These are phyloP conservation scores for Ophion obscuratus DNA, from an alignment of 2,888 invertebrate genomes.

Conservation along the genomic window DNA sequence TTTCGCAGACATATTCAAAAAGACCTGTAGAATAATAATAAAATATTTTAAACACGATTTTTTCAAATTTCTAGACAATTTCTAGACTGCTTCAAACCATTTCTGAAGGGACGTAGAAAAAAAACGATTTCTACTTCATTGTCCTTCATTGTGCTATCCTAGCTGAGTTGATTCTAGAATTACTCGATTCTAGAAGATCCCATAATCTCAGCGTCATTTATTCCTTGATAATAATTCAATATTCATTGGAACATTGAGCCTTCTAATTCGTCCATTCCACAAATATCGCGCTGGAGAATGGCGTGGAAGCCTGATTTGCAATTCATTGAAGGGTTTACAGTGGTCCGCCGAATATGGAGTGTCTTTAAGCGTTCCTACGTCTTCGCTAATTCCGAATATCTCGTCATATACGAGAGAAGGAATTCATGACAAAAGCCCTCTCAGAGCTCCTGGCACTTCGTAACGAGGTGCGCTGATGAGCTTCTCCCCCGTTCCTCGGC, in stretches of 20 bases:
- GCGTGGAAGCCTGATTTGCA: slow-evolving; percentile 13
- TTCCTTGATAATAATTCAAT: neutral
- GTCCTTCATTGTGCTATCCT: too few relatives aligned
- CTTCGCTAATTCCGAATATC: slow-evolving; percentile 19
- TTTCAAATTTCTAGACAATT: too few relatives aligned
- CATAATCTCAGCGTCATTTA: neutral
- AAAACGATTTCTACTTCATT: too few relatives aligned
- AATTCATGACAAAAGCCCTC: slow-evolving; percentile 18
- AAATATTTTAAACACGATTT: too few relatives aligned
- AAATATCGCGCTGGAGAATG: slow-evolving; percentile 2
- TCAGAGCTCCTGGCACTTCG: slow-evolving; percentile 10
- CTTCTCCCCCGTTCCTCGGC: neutral
- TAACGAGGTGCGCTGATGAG: slow-evolving; percentile 2
- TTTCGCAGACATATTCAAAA: too few relatives aligned
- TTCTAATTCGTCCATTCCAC: neutral
- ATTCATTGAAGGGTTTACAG: slow-evolving; percentile 7
- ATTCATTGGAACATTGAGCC: slow-evolving; percentile 21
- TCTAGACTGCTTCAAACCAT: too few relatives aligned
- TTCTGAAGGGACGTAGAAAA: too few relatives aligned
- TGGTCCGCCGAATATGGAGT: neutral
- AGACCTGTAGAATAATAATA: too few relatives aligned
- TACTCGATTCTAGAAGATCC: neutral
- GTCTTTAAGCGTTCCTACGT: neutral
- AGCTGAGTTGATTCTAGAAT: neutral
- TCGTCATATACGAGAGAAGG: slow-evolving; percentile 21